A percentile compares a stretch with the other conserved stretches of the same genome.
Conservation (phyloP, 2,888 invertebrate species). For the Sinentomon sp. region DNA sequence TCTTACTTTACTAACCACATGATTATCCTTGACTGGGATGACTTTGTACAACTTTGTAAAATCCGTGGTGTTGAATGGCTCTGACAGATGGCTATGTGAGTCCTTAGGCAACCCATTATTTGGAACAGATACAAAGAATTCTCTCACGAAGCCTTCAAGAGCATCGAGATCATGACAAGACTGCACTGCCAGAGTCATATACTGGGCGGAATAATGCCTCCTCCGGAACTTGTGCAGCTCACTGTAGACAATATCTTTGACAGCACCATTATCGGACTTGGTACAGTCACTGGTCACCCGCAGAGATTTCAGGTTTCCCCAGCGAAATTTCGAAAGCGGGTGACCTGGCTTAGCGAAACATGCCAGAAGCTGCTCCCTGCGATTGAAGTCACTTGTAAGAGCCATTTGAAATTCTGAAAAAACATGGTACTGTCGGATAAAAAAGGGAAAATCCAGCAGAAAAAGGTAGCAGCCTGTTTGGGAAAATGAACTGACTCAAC, state of each 20-base stretch:
- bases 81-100: slow-evolving; percentile 28
- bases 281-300: no score
- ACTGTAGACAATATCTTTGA: slow-evolving; percentile 36
- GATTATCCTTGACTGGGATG: slow-evolving; percentile 41
- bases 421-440: no score
- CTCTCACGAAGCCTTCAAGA: slow-evolving; percentile 33
- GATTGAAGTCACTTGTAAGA: slow-evolving; percentile 38
- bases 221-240: slow-evolving; percentile 42
- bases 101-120: slow-evolving; percentile 32
- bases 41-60: slow-evolving; percentile 43
- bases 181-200: slow-evolving; percentile 65
- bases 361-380: slow-evolving; percentile 46
- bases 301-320: slow-evolving; percentile 54
- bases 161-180: slow-evolving; percentile 25
- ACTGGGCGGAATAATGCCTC: slow-evolving; percentile 54
- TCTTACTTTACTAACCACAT: slow-evolving; percentile 31
- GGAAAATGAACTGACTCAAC: no score
- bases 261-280: no score
- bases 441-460: no score
- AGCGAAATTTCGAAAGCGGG: slow-evolving; percentile 44
- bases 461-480: no score
- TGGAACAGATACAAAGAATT: slow-evolving; percentile 38
- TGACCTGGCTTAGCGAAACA: slow-evolving; percentile 35
- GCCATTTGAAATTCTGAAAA: slow-evolving; percentile 50
- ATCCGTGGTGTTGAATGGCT: slow-evolving; percentile 29